Evolutionary conservation across 1,140 invertebrate genomes (phyloP).

Genomic region (Tribolium madens): DNA sequence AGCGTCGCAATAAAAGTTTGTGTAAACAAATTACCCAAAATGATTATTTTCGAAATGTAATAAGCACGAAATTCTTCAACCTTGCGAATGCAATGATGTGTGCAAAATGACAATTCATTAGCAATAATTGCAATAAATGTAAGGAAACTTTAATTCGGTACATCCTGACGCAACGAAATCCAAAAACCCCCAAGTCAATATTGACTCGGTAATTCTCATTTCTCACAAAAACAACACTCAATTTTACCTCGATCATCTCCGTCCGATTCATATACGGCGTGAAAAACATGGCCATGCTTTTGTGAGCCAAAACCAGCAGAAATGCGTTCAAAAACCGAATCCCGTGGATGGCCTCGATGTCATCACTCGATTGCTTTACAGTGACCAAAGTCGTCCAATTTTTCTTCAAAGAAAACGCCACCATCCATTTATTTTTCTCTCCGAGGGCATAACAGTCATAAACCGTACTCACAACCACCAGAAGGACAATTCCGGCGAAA

Average conservation of each 20-base stretch:
- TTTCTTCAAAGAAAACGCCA: slow-evolving; percentile 77
- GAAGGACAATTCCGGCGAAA: slow-evolving; percentile 54
- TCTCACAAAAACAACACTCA: background rate
- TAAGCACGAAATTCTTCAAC: background rate
- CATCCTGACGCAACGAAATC: background rate
- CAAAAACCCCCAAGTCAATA: background rate
- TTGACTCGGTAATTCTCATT: background rate
- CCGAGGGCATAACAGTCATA: slow-evolving; percentile 56
- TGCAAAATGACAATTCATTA: background rate
- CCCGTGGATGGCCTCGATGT: slow-evolving; percentile 76
- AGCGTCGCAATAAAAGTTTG: background rate
- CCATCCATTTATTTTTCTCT: slow-evolving; percentile 64
- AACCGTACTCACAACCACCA: slow-evolving; percentile 55
- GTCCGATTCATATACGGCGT: slow-evolving; percentile 78
- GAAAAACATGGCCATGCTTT: slow-evolving; percentile 80
- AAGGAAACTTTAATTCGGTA: slow-evolving; percentile 5
- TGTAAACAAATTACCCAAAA: background rate
- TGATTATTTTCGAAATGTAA: background rate
- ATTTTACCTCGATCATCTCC: slow-evolving; percentile 74
- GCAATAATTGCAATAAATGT: background rate
- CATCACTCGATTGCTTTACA: slow-evolving; percentile 67
- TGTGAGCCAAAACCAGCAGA: slow-evolving; percentile 76
- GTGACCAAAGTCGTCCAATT: slow-evolving; percentile 72
- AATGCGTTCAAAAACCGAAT: slow-evolving; percentile 77
- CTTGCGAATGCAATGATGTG: slow-evolving; percentile 16